phyloP scores from a whole-genome alignment of 2,797 vertebrate genomes.

The Sebastes vulpes region DNA sequence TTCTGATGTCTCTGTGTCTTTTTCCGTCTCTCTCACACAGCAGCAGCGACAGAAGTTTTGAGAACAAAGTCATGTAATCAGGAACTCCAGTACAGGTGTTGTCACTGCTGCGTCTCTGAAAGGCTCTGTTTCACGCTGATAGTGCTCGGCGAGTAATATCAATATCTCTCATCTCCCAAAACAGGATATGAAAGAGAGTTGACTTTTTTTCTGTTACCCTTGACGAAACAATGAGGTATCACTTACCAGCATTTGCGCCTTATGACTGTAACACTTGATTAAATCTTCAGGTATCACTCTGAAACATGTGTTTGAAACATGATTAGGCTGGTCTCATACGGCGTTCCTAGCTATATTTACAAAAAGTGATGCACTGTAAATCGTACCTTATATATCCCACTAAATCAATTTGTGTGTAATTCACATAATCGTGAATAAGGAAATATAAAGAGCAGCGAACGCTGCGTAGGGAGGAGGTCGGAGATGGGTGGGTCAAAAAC shows the following conservation, averaged over 20 bases:
- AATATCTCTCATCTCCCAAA: slow-evolving; percentile 73
- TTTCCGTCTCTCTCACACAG: neutral
- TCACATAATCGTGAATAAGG: too few species aligned
- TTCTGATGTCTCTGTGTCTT: slow-evolving; percentile 9
- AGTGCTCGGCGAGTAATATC: slow-evolving; percentile 57
- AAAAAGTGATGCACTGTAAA: too few species aligned
- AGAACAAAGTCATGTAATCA: slow-evolving; percentile 58
- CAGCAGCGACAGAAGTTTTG: slow-evolving; percentile 5
- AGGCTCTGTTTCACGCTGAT: slow-evolving; percentile 61
- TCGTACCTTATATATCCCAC: too few species aligned
- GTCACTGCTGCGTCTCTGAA: slow-evolving; percentile 49
- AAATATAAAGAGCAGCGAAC: too few species aligned
- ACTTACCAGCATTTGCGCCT: slow-evolving; percentile 24
- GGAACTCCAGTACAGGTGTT: slow-evolving; percentile 68
- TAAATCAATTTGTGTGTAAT: too few species aligned
- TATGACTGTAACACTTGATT: slow-evolving; percentile 32
- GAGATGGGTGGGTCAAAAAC: too few species aligned
- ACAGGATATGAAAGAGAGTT: slow-evolving; percentile 75
- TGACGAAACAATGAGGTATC: slow-evolving; percentile 42
- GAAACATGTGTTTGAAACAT: slow-evolving; percentile 27
- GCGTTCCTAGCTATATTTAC: too few species aligned
- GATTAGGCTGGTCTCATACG: too few species aligned
- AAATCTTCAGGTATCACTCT: slow-evolving; percentile 21
- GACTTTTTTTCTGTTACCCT: slow-evolving; percentile 50
- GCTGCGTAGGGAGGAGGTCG: too few species aligned